phyloP scores from a whole-genome alignment of 1,140 invertebrate species.

The Platyscapa corneri region DNA sequence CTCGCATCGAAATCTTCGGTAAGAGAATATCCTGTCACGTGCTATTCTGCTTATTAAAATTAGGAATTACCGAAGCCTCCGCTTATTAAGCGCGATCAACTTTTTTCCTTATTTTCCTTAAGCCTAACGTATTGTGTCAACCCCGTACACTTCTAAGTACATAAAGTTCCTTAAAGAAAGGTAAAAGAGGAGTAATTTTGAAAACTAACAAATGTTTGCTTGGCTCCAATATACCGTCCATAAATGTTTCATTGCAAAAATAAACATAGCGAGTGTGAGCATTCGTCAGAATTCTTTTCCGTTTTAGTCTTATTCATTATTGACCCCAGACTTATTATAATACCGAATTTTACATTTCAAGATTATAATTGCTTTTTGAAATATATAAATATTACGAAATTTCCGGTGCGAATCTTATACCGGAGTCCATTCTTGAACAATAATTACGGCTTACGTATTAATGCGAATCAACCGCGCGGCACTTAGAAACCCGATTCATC shows the following conservation, averaged over 20 bases:
- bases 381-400: neutral
- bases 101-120: neutral
- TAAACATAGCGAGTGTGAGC: neutral
- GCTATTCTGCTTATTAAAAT: neutral
- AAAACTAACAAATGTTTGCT: neutral
- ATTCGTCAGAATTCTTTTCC: neutral
- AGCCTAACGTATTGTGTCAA: neutral
- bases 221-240: neutral
- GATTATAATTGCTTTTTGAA: neutral
- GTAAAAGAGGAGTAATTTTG: neutral
- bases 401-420: neutral
- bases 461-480: neutral
- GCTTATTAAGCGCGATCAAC: neutral
- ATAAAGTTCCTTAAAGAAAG: neutral
- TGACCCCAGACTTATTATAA: neutral
- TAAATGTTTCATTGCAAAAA: neutral
- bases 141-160: neutral
- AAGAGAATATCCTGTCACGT: neutral
- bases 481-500: conserved; percentile 6
- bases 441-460: neutral
- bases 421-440: too few relatives aligned
- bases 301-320: neutral
- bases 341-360: neutral
- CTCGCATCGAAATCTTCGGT: neutral
- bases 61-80: neutral